phyloP scores from a whole-genome alignment of 2,888 invertebrate genomes.

The Chalcosyrphus nemorum region DNA sequence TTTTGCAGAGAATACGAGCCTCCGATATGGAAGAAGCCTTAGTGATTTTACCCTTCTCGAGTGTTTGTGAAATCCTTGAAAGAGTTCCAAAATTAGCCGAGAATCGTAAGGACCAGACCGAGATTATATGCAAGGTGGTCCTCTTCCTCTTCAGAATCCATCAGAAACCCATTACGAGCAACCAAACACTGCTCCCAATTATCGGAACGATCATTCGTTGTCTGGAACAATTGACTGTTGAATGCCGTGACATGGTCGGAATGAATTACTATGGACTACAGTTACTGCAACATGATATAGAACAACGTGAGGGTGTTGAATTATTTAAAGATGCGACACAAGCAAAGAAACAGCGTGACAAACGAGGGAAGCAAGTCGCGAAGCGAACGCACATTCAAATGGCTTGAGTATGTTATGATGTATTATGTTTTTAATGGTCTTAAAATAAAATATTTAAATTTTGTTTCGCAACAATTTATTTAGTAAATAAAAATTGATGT shows the following conservation, averaged over 20 bases:
- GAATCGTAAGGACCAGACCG: constrained; percentile 86
- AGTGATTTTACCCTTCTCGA: constrained; percentile 91
- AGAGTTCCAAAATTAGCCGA: constrained; percentile 87
- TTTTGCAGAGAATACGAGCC: constrained; percentile 89
- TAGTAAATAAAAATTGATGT: not conserved
- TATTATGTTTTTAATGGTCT: not conserved
- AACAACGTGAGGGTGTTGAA: constrained; percentile 88
- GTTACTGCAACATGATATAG: constrained; percentile 89
- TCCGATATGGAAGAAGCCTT: constrained; percentile 96
- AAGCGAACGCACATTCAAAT: constrained; percentile 77
- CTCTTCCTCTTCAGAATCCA: constrained; percentile 90
- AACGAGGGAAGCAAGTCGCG: constrained; percentile 78
- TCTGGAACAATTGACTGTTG: constrained; percentile 76
- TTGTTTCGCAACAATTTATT: not conserved
- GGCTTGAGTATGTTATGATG: constrained; percentile 6
- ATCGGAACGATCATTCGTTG: constrained; percentile 76
- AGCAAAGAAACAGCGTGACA: constrained; percentile 85
- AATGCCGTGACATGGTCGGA: constrained; percentile 89
- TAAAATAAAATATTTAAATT: constrained; percentile 29
- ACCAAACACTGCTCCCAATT: constrained; percentile 85
- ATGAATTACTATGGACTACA: constrained; percentile 92
- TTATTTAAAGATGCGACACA: constrained; percentile 90
- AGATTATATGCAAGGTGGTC: constrained; percentile 89
- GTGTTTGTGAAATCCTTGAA: constrained; percentile 90
- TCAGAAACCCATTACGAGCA: constrained; percentile 90